These are phyloP conservation scores for Petrocephalus sullivani DNA, from an alignment of 2,797 vertebrate species.

Conservation along the genomic window DNA sequence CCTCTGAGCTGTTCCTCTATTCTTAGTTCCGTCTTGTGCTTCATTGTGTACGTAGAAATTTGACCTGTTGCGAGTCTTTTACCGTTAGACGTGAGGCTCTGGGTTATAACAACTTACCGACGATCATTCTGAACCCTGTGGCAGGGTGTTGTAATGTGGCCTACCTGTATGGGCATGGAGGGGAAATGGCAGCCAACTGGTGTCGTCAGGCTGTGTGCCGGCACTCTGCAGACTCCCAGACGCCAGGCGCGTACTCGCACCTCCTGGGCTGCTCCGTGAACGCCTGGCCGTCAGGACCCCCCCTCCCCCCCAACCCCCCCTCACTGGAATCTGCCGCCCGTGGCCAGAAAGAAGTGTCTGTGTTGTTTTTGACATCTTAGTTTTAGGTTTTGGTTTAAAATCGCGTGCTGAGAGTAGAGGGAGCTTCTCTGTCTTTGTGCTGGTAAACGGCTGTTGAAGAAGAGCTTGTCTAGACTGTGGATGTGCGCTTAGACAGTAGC, in stretches of 20 bases:
- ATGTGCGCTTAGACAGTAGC: background rate
- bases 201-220: background rate
- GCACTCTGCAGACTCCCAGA: background rate
- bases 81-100: conserved; percentile 37
- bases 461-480: background rate
- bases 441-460: background rate
- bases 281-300: background rate
- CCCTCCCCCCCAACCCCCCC: background rate
- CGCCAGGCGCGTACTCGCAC: background rate
- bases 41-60: conserved; percentile 53
- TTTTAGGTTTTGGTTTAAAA: background rate
- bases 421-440: background rate
- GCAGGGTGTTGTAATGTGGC: background rate
- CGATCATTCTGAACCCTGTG: background rate
- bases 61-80: conserved; percentile 42
- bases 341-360: background rate
- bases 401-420: background rate
- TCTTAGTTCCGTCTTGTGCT: conserved; percentile 62
- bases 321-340: background rate
- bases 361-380: conserved; percentile 13
- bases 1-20: conserved; percentile 58
- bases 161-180: background rate
- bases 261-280: background rate
- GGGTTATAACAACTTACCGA: background rate
- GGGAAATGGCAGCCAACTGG: background rate